Percentiles rank a stretch among this genome's conserved stretches.
phyloP scores from a whole-genome alignment of 2,888 invertebrate genomes.

The Heliconius ismenius region DNA sequence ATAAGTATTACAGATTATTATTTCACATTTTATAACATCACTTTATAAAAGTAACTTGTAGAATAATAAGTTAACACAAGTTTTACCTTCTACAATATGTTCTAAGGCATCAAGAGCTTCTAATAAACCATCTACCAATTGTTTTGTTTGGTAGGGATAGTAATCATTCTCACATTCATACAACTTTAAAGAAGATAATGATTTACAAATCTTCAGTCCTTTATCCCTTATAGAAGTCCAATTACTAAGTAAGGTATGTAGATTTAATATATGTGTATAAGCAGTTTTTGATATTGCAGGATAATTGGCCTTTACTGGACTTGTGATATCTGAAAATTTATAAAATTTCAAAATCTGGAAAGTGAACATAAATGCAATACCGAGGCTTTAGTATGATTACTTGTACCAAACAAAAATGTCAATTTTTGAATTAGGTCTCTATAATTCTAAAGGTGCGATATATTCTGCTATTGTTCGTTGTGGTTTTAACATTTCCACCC shows the following conservation, averaged over 20 bases:
- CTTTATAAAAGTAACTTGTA: neutral
- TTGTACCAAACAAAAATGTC: too few relatives aligned
- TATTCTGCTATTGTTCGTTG: neutral
- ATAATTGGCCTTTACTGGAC: conserved; percentile 62
- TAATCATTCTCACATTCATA: conserved; percentile 65
- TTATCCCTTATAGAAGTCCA: conserved; percentile 65
- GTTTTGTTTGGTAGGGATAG: conserved; percentile 63
- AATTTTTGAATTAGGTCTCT: too few relatives aligned
- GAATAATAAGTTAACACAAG: neutral
- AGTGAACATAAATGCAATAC: neutral
- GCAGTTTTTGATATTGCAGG: conserved; percentile 68
- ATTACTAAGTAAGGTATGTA: conserved; percentile 60
- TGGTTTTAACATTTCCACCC: neutral
- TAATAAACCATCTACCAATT: conserved; percentile 58
- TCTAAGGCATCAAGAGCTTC: conserved; percentile 57
- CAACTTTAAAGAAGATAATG: conserved; percentile 61
- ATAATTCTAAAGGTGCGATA: too few relatives aligned
- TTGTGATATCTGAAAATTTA: conserved; percentile 59
- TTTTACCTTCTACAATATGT: conserved; percentile 61
- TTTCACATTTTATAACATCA: neutral
- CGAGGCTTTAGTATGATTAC: neutral
- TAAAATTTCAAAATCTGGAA: neutral
- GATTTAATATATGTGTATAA: conserved; percentile 64
- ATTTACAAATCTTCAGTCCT: conserved; percentile 61
- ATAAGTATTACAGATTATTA: neutral